A percentile compares a stretch with the other conserved stretches of the same genome.
phyloP scores from a whole-genome alignment of 1,140 invertebrate species.

The Drosophila miranda region DNA sequence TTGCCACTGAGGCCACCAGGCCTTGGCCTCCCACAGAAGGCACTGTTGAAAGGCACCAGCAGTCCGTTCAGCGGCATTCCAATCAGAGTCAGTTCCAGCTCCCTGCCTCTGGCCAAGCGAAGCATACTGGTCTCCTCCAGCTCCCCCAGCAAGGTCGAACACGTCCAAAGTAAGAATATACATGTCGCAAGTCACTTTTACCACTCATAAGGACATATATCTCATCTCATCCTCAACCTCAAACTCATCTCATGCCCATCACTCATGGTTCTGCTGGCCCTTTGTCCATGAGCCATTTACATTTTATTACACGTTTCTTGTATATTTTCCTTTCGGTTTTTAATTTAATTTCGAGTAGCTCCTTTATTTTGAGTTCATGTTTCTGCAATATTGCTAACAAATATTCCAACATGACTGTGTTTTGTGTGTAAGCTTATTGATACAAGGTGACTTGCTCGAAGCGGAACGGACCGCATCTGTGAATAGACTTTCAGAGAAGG shows the following conservation, averaged over 20 bases:
- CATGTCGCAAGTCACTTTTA: slow-evolving; percentile 50
- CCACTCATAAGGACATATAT: neutral
- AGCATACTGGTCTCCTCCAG: slow-evolving; percentile 39
- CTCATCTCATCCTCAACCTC: no score
- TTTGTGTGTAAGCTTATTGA: slow-evolving; percentile 37
- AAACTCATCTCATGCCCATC: slow-evolving; percentile 7
- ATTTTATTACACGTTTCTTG: slow-evolving; percentile 34
- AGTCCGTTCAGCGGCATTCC: slow-evolving; percentile 14
- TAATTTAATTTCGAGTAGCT: slow-evolving; percentile 27
- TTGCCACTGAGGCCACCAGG: slow-evolving; percentile 50
- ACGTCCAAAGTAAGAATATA: slow-evolving; percentile 72
- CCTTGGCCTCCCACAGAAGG: neutral
- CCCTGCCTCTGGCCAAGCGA: slow-evolving; percentile 35
- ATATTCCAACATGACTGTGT: slow-evolving; percentile 22
- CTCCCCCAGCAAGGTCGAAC: slow-evolving; percentile 53
- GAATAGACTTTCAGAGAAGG: no score
- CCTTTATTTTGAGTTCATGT: slow-evolving; percentile 1
- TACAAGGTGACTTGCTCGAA: slow-evolving; percentile 41
- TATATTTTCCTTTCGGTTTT: slow-evolving; percentile 3
- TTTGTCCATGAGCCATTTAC: slow-evolving; percentile 49
- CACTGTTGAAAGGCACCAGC: slow-evolving; percentile 5
- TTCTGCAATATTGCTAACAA: slow-evolving; percentile 11
- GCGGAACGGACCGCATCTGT: neutral
- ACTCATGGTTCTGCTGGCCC: neutral
- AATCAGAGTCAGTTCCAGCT: slow-evolving; percentile 9